Base-by-base conservation (phyloP, 2,797 vertebrate species). In the Anguilla marmorata region DNA sequence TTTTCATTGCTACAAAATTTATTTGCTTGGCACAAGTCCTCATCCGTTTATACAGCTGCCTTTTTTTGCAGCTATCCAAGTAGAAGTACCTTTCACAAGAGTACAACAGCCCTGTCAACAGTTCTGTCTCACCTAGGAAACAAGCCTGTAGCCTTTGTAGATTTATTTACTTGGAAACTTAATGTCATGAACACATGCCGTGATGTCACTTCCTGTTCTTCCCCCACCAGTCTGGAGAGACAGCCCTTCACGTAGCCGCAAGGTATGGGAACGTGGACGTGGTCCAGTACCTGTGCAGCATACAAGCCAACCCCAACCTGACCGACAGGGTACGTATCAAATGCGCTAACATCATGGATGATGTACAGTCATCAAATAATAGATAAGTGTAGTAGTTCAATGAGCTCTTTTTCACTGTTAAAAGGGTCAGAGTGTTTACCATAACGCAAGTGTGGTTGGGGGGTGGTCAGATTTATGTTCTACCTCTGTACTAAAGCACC, bases 191-290 rank as follows among this genome's bases (percentile, higher is more conserved):
- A 84, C 83, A 50, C 50, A 56, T 33, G 19, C 24, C 8, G 16
- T 82, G 79, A 56, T 85, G 24, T 85, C 19, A 24, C 50, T 66
- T 85, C n/a, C 21, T 79, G 11, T 88, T 19, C 16, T 27, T 76
- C 2, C 52, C 37, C 60, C 69, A 8, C 21, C 95, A 99, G 98
- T 98, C 97, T 0, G 98, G 98, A 84, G 98, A 99, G 94, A 99
- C 98, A 0, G 97, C 98, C 74, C 97, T 99, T 41, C 98, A 99
- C 0, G 98, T 99, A 72, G 98, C 98, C 7, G 95, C 98, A 87
- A 97, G 98, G 3, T 99, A 99, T 0, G 98, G 98, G 41, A 98
- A 99, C 0, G 96, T 98, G 82, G 98, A 99, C 0, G 98, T 99
- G 89, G 97, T 99, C 91, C 97, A 97, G 90, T 97, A 98, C 92